Evolutionary conservation across 2,888 invertebrate species (phyloP), one percentile per base, ranked within the genome.

Genomic region (Diplolepis rosae): DNA sequence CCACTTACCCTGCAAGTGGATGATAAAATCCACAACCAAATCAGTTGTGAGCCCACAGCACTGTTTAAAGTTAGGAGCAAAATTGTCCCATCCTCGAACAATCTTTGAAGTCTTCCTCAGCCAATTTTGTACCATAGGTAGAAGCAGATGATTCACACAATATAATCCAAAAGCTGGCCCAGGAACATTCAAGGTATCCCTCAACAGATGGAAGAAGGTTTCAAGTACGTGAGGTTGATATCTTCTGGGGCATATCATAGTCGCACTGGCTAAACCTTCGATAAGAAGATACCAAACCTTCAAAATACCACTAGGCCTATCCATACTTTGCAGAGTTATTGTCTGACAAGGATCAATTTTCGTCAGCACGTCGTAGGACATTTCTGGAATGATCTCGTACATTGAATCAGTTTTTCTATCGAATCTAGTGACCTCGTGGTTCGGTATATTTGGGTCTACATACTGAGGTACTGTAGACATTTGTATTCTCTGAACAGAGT

Each of bases 81-180:
- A 92, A 77, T 91, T 91, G 79, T 95, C 93, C 93, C 94, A 93
- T 75, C 94, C 92, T 76, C 93, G 91, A 79, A 93, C 92, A 5
- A 93, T 92, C 80, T 94, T 93, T 15, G 93, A 91, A 22, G 93
- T 92, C 78, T 90, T 90, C 11, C 97, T 91, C 72, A 98, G 90
- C 98, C 98, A 98, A 83, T 95, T 94, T 89, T 98, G 98, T 15
- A 98, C 94, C 91, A 96, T 95, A 0, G 98, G 98, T 68, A 98
- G 90, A 6, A 98, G 89, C 66, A 98, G 90, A 87, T 97, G 96
- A 87, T 98, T 98, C 70, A 98, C 94, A 88, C 97, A 97, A 85
- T 96, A 96, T 70, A 98, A 91, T 0, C 96, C 97, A 87, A 98
- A 98, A 79, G 94, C 93, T 2, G 95, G 93, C 27, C 98, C 98